Percentiles rank a stretch among this genome's conserved stretches.
Evolutionary conservation across 2,113 vertebrate genomes (phyloP).

Genomic region (Ameiurus melas): DNA sequence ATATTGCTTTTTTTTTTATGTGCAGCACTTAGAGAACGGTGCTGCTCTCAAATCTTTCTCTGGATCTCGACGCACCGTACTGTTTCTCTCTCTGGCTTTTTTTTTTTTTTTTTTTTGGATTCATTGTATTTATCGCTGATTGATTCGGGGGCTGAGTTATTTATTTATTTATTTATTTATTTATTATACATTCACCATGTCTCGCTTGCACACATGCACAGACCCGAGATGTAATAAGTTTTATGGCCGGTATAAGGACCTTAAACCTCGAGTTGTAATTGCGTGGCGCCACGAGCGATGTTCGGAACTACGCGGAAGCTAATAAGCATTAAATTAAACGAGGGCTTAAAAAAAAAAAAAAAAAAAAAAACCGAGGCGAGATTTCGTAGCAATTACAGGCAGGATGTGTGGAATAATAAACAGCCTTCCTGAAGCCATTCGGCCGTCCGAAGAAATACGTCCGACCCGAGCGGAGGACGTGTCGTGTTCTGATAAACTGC

Average conservation of each 20-base stretch:
- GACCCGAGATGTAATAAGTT: neutral
- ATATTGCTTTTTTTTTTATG: neutral
- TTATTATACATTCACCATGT: neutral
- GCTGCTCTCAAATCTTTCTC: neutral
- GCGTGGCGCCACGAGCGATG: neutral
- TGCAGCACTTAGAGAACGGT: neutral
- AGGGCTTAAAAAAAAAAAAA: neutral
- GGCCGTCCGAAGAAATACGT: neutral
- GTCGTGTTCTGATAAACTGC: constrained; percentile 23
- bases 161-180: neutral
- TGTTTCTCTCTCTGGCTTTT: neutral
- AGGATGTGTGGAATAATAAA: constrained; percentile 32
- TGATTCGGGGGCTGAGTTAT: too few species aligned
- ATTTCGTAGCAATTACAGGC: constrained; percentile 32
- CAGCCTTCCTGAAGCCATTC: constrained; percentile 13
- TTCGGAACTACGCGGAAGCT: neutral
- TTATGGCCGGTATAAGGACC: neutral
- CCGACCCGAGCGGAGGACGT: neutral
- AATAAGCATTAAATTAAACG: constrained; percentile 32
- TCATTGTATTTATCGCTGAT: neutral
- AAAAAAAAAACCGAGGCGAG: neutral
- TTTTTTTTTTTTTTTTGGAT: neutral
- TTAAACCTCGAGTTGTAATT: neutral
- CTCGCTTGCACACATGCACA: neutral
- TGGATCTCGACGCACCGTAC: neutral